Conservation (phyloP, 2,797 vertebrate species). For the Argya squamiceps region DNA sequence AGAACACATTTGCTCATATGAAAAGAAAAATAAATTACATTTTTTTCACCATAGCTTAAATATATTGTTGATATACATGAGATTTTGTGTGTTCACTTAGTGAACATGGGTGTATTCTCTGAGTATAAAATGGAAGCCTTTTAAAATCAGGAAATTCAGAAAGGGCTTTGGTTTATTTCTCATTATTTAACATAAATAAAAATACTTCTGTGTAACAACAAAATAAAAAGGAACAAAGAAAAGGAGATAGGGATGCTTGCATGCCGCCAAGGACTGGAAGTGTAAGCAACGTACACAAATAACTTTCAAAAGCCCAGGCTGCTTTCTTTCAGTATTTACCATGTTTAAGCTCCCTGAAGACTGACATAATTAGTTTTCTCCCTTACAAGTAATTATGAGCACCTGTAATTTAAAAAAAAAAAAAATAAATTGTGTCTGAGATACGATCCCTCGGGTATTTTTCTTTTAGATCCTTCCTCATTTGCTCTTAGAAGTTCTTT, state of each 20-base stretch:
- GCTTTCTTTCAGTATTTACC: constrained; percentile 41
- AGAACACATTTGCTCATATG: not conserved
- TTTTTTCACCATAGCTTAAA: not conserved
- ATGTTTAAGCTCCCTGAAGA: constrained; percentile 41
- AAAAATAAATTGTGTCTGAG: constrained; percentile 30
- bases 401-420: constrained; percentile 59
- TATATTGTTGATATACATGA: not conserved
- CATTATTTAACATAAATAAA: not conserved
- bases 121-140: not conserved
- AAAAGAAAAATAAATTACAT: not conserved
- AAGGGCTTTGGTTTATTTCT: not conserved
- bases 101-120: not conserved
- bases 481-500: constrained; percentile 49
- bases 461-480: constrained; percentile 61
- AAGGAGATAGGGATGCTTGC: not conserved
- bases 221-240: not conserved
- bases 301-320: not conserved
- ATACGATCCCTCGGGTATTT: not conserved
- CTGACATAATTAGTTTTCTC: constrained; percentile 52
- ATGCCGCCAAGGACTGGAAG: not conserved
- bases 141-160: not conserved
- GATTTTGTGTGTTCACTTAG: not conserved
- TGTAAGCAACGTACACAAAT: not conserved
- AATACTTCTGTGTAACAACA: not conserved
- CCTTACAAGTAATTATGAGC: constrained; percentile 63